These are phyloP conservation scores for Condylura cristata DNA, from an alignment of 2,113 vertebrate genomes.

Conservation along the genomic window DNA sequence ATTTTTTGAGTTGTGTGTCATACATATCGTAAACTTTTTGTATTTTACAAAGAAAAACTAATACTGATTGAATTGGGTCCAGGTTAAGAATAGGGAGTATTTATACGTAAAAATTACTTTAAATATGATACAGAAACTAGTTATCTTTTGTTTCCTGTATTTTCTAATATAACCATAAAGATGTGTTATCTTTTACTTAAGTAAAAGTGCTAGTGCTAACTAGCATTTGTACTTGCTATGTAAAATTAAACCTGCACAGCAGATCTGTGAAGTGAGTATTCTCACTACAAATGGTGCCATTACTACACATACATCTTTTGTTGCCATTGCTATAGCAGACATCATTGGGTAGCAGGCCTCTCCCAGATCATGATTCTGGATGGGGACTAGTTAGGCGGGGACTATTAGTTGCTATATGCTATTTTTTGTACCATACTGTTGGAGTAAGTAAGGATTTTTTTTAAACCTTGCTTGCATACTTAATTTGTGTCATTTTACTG, in stretches of 20 bases:
- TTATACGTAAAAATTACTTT: background rate
- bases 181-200: background rate
- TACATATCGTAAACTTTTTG: background rate
- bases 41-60: background rate
- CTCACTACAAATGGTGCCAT: background rate
- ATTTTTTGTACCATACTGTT: background rate
- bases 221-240: background rate
- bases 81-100: background rate
- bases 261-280: background rate
- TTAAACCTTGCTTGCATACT: slow-evolving; percentile 23
- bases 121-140: background rate
- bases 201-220: background rate
- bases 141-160: slow-evolving; percentile 10
- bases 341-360: background rate
- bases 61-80: slow-evolving; percentile 19
- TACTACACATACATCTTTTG: background rate
- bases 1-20: background rate
- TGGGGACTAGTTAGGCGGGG: background rate
- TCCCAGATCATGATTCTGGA: background rate
- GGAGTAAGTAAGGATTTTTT: background rate
- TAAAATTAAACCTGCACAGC: background rate
- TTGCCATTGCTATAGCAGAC: background rate
- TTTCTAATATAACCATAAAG: background rate
- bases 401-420: background rate
- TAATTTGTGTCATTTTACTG: background rate